Conservation (phyloP, 2,888 invertebrate genomes). For the Xanthia togata region DNA sequence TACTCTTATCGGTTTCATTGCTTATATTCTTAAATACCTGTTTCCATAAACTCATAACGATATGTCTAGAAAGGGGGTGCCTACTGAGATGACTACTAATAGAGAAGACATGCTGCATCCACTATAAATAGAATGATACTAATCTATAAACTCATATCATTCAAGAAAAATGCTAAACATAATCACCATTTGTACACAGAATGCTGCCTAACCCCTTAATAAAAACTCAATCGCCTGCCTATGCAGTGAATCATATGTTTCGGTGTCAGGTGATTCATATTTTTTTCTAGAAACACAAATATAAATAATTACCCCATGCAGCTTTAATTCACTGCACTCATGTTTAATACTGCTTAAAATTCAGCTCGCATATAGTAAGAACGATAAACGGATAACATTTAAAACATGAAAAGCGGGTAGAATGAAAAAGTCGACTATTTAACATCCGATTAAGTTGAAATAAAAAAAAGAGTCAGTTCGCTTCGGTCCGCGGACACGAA, state of each 20-base stretch:
- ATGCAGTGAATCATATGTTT: too few species aligned
- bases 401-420: constrained; percentile 47
- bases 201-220: neutral
- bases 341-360: constrained; percentile 29
- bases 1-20: too few species aligned
- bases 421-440: constrained; percentile 56
- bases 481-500: constrained; percentile 40
- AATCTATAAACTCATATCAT: neutral
- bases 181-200: neutral
- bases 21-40: too few species aligned
- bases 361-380: constrained; percentile 22
- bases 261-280: neutral
- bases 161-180: neutral
- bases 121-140: too few species aligned
- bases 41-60: too few species aligned
- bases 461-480: constrained; percentile 54
- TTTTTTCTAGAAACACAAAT: neutral
- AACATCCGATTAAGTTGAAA: constrained; percentile 69
- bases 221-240: neutral
- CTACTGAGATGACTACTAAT: too few species aligned
- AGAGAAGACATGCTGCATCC: too few species aligned
- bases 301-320: neutral
- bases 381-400: constrained; percentile 59
- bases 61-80: too few species aligned
- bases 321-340: neutral